Evolutionary conservation across 2,888 invertebrate genomes (phyloP).

Genomic region (Lysandra bellargus): DNA sequence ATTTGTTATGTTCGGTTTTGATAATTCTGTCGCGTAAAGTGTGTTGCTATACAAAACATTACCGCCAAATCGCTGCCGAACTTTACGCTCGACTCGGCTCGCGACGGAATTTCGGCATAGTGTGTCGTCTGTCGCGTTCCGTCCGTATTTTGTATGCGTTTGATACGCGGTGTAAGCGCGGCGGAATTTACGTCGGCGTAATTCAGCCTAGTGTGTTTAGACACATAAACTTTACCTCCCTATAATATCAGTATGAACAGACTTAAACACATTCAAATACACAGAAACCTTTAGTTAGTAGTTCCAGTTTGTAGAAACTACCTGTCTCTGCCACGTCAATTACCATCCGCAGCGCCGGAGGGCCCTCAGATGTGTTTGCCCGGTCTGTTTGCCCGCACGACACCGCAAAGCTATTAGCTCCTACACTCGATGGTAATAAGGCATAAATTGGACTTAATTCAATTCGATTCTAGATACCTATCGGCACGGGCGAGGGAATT

Average conservation of each 20-base stretch:
- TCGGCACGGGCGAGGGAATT: background rate
- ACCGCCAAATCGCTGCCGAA: too few species aligned
- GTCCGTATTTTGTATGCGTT: too few species aligned
- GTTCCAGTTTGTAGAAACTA: background rate
- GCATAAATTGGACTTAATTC: constrained; percentile 12
- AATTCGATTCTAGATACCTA: background rate
- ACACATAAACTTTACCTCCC: background rate
- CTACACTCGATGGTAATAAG: constrained; percentile 9
- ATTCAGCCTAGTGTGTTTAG: too few species aligned
- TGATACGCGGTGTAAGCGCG: too few species aligned
- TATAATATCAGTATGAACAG: background rate
- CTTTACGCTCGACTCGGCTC: too few species aligned
- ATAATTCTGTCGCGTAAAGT: too few species aligned
- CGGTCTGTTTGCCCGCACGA: constrained; percentile 34
- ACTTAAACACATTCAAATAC: background rate
- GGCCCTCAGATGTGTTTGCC: constrained; percentile 32
- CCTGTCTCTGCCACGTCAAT: constrained; percentile 20
- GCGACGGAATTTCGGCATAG: too few species aligned
- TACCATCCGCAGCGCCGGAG: constrained; percentile 26
- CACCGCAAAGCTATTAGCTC: constrained; percentile 41
- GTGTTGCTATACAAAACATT: too few species aligned
- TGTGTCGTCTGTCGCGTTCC: too few species aligned
- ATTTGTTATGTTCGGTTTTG: too few species aligned
- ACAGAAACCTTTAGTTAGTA: background rate
- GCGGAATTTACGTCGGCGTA: too few species aligned